Base-by-base conservation (phyloP, 2,888 invertebrate species). In the Calliscelio sp. region DNA sequence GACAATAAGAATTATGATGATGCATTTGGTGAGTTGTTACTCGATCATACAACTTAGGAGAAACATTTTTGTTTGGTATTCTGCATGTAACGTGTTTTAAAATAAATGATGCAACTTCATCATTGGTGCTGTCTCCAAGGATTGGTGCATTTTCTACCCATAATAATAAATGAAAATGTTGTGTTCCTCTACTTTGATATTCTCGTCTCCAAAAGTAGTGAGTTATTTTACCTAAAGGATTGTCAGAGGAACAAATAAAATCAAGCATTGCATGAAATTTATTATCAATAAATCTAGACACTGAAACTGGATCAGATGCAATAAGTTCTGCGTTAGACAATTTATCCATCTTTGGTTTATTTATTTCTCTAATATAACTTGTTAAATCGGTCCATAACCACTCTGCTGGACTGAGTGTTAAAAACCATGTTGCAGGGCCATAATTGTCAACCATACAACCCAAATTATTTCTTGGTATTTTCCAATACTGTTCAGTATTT, bases 61-160 rank as follows among this genome's bases (percentile, higher is more conserved):
- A 28, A 6, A 28, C 28, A 28, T 8, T 6, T 28, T 28, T 44
- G 4, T 44, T 11, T 44, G 44, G 44, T 4, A 44, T 44, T 44
- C 14, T 44, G 16, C 44, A 44, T 6, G 28, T 28, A 28, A 28
- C 28, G 8, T 28, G 8, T 28, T 28, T 28, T 28, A 6, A 8
- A 6, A 28, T 8, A 28, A 28, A 28, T 6, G 4, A 4, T 28
- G 28, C 28, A 28, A 28, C 28, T 28, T 28, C 28, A 6, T 28
- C 28, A 28, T 28, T 28, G 4, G 28, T 6, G 8, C 5, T 6
- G 4, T 28, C 28, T 61, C 86, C 87, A 25, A 88, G 75, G 11
- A 87, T 86, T 6, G 89, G 88, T 14, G 88, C 88, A 80, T 87
- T 83, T 80, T 91, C 82, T 0, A 90, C 87, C 90, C 90, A 91